These are phyloP conservation scores for Hirtodrosophila trivittata DNA, from an alignment of 2,888 invertebrate species.

Conservation along the genomic window DNA sequence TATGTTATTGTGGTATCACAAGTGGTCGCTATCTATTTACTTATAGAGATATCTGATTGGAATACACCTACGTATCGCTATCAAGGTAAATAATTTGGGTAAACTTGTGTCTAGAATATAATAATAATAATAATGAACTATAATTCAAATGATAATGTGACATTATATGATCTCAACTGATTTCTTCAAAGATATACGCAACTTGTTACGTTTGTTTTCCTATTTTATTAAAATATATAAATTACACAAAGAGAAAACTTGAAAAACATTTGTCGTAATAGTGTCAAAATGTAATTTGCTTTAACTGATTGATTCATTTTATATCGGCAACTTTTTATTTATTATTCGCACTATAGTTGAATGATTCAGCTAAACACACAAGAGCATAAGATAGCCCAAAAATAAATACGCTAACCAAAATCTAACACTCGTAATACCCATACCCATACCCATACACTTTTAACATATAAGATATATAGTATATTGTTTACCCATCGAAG, in stretches of 20 bases:
- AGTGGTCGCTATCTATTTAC: not conserved
- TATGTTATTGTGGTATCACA: not conserved
- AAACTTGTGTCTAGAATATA: not conserved
- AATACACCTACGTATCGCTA: not conserved
- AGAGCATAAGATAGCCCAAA: too few relatives aligned
- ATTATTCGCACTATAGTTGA: too few relatives aligned
- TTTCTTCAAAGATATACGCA: too few relatives aligned
- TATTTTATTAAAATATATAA: not conserved
- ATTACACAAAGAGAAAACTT: not conserved
- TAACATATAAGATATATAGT: too few relatives aligned
- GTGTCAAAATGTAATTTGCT: too few relatives aligned
- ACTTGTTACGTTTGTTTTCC: too few relatives aligned
- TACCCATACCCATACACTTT: too few relatives aligned
- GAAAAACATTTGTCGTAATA: too few relatives aligned
- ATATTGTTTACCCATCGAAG: not conserved
- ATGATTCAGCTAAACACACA: too few relatives aligned
- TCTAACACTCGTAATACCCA: not conserved
- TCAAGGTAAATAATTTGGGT: conserved; percentile 4
- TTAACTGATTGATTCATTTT: too few relatives aligned
- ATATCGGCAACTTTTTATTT: too few relatives aligned
- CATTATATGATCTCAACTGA: not conserved
- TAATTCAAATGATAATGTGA: not conserved
- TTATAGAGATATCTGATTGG: not conserved
- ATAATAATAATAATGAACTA: not conserved
- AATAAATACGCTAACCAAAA: too few relatives aligned